These are phyloP conservation scores for Epinephelus malabaricus DNA, from an alignment of 2,797 vertebrate genomes.

Conservation along the genomic window DNA sequence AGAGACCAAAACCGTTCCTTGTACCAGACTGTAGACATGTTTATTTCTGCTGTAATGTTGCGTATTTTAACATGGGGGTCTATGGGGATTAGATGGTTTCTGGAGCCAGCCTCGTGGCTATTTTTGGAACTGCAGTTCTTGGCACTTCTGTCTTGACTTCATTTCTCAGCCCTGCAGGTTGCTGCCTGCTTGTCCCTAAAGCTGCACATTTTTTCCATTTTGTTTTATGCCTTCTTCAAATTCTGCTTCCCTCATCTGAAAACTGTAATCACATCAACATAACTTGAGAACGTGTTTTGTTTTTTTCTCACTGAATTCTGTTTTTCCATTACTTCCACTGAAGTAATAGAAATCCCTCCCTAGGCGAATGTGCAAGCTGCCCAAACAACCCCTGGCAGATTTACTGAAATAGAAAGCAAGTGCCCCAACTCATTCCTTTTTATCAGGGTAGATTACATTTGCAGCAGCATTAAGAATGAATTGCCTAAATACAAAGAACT, in stretches of 20 bases:
- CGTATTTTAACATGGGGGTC: no score
- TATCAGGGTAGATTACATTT: conserved; percentile 55
- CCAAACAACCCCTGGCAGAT: conserved; percentile 47
- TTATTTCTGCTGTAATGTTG: no score
- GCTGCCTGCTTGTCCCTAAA: no score
- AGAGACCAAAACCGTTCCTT: no score
- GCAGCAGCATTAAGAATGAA: conserved; percentile 49
- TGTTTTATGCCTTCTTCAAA: conserved; percentile 22
- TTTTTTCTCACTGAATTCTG: conserved; percentile 1
- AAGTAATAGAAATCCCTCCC: conserved; percentile 57
- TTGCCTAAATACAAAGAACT: conserved; percentile 51
- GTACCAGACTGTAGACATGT: no score
- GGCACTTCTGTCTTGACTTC: no score
- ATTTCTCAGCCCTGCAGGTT: no score
- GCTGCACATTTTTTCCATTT: neutral
- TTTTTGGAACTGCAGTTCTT: no score
- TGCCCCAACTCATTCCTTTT: conserved; percentile 55
- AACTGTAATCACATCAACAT: conserved; percentile 24
- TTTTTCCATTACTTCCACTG: conserved; percentile 25
- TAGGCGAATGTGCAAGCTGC: conserved; percentile 31
- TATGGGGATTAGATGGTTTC: no score
- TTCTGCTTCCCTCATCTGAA: conserved; percentile 11
- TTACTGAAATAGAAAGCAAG: conserved; percentile 60
- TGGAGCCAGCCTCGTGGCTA: no score
- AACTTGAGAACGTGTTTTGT: conserved; percentile 29